phyloP scores from a whole-genome alignment of 2,113 vertebrate species.

The Penelope pileata region DNA sequence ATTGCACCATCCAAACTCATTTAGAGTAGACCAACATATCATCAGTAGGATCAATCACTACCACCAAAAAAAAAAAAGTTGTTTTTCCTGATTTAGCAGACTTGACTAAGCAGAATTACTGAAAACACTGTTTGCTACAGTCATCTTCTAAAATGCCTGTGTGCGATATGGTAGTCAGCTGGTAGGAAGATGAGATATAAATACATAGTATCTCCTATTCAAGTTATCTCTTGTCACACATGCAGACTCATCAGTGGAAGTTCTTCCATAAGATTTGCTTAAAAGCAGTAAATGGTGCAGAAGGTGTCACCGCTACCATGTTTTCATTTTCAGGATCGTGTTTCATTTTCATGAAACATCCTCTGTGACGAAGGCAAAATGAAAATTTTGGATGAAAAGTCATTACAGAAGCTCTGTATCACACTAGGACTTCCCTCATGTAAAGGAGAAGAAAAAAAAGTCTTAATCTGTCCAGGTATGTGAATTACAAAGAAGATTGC shows the following conservation, averaged over 20 bases:
- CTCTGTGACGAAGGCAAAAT: background rate
- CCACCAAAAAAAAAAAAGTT: no score
- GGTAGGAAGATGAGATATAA: background rate
- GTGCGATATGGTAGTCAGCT: background rate
- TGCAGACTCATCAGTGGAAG: background rate
- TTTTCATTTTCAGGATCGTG: background rate
- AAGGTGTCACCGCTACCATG: accelerated
- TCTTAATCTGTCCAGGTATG: background rate
- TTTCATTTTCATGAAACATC: background rate
- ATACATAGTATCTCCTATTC: background rate
- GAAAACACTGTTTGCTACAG: background rate
- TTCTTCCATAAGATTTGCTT: background rate
- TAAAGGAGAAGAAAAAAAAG: background rate
- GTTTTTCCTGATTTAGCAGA: background rate
- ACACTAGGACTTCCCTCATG: background rate
- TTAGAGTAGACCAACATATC: background rate
- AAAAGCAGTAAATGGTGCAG: background rate
- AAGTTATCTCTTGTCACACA: background rate
- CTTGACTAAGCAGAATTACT: background rate
- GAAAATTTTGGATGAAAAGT: background rate
- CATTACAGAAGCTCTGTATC: background rate
- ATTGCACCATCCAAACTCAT: background rate
- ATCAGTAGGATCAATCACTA: background rate
- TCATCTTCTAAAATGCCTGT: background rate
- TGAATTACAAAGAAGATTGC: background rate